Evolutionary conservation across 2,797 vertebrate species (phyloP).

Genomic region (Enteromius treurensis): DNA sequence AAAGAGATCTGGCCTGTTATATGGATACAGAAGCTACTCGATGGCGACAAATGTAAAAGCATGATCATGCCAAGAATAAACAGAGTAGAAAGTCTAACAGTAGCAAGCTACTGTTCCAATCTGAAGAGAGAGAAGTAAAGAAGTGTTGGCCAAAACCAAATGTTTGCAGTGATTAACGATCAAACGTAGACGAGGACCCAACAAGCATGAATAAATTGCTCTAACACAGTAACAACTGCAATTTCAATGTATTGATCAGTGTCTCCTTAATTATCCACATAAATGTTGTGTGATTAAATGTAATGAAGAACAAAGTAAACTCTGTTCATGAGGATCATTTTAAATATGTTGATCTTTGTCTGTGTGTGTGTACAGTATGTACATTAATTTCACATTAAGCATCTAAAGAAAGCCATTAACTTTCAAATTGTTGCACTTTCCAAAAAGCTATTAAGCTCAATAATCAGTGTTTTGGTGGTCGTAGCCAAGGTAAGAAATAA

Average conservation of each 20-base stretch:
- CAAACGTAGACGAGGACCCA: slow-evolving; percentile 26
- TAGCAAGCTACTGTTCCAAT: neutral
- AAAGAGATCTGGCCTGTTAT: neutral
- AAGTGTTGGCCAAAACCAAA: slow-evolving; percentile 35
- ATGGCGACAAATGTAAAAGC: neutral
- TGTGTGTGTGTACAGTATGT: neutral
- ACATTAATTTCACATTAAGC: neutral
- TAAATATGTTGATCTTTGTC: neutral
- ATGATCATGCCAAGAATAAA: neutral
- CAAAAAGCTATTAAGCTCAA: neutral
- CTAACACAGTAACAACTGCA: neutral
- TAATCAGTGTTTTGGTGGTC: slow-evolving; percentile 46
- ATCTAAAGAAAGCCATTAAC: neutral
- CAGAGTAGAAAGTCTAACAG: neutral
- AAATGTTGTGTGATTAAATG: slow-evolving; percentile 24
- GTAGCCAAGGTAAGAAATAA: slow-evolving; percentile 60
- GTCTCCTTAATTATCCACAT: slow-evolving; percentile 12
- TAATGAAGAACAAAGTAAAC: slow-evolving; percentile 8
- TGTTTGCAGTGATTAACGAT: slow-evolving; percentile 30
- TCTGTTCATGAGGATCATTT: neutral
- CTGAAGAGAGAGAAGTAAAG: neutral
- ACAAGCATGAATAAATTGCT: slow-evolving; percentile 12
- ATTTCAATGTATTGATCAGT: slow-evolving; percentile 28
- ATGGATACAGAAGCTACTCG: neutral
- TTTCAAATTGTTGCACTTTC: neutral